Evolutionary conservation across 2,888 invertebrate species (phyloP), one percentile per base, ranked within the genome.

Genomic region (Cabera pusaria): DNA sequence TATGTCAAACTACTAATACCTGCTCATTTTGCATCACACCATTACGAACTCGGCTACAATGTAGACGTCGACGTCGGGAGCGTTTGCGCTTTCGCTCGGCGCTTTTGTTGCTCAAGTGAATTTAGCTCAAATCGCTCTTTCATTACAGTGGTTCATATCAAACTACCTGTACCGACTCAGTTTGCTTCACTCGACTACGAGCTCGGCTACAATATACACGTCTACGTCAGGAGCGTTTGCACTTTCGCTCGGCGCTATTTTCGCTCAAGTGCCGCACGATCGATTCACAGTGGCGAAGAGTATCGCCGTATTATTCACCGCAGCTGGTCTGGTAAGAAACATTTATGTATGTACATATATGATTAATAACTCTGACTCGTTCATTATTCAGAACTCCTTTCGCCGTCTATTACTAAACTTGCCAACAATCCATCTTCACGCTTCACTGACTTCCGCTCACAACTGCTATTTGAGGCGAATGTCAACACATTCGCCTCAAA

Each of bases 101-200:
- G 95, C 97, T 6, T 81, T 96, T 23, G 97, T 96, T 80, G 96
- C 98, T 3, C 95, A 96, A 47, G 18, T 18, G 1, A n/a, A 2
- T 23, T 23, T 21, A 1, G 27, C 18, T 28, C n/a, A 29, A 7
- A 3, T 18, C 27, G 18, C 18, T 18, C n/a, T 28, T 53, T 54
- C 48, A 58, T 92, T 92, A 28, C 87, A 98, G 96, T 98, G 98
- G 97, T 98, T 99, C 85, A 81, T 95, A 64, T 97, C 97, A 38
- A 98, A 97, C 86, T 97, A 97, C 74, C 92, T 96, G 37, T 97
- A 96, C 84, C 97, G 98, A 77, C 90, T 97, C 66, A 96, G 98
- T 28, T 85, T 98, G 47, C 91, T 93, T 32, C 92, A 95, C 83
- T 94, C 96, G 2, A 93, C 96, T 66, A 92, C 97, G 6, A 95